Conservation (phyloP, 2,797 vertebrate genomes). For the Pangasius djambal region DNA sequence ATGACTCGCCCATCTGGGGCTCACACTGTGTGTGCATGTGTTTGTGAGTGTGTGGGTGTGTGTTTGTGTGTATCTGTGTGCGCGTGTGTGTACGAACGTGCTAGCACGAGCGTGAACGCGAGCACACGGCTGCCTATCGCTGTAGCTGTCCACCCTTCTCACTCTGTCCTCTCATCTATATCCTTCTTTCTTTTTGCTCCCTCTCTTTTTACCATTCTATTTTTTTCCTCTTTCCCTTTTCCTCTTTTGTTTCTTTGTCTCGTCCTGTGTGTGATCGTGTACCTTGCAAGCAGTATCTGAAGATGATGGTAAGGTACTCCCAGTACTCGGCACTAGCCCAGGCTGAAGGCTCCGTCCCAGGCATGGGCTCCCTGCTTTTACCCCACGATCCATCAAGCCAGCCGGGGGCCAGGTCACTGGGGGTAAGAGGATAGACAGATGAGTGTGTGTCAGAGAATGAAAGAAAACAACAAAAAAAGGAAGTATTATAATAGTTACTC, state of each 20-base stretch:
- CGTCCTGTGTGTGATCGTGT: constrained; percentile 70
- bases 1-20: constrained; percentile 85
- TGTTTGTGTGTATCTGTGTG: constrained; percentile 64
- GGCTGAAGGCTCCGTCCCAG: constrained; percentile 79
- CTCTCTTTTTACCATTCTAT: constrained; percentile 51
- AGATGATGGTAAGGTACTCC: constrained; percentile 80
- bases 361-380: constrained; percentile 79
- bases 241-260: constrained; percentile 67
- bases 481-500: constrained; percentile 68
- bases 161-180: constrained; percentile 55
- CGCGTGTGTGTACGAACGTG: constrained; percentile 63
- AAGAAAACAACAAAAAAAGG: constrained; percentile 33
- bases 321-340: constrained; percentile 81
- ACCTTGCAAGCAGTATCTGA: constrained; percentile 79
- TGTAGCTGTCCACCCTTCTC: constrained; percentile 61
- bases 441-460: constrained; percentile 44
- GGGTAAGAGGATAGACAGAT: constrained; percentile 79
- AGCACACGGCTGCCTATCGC: constrained; percentile 65
- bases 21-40: constrained; percentile 68
- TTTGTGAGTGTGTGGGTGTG: constrained; percentile 72
- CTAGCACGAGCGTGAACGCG: constrained; percentile 58
- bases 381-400: constrained; percentile 77
- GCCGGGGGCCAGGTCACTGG: constrained; percentile 77
- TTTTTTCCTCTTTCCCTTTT: constrained; percentile 51
- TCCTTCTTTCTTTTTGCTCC: constrained; percentile 50